Base-by-base conservation (phyloP, 1,140 invertebrate genomes). In the Manduca sexta region DNA sequence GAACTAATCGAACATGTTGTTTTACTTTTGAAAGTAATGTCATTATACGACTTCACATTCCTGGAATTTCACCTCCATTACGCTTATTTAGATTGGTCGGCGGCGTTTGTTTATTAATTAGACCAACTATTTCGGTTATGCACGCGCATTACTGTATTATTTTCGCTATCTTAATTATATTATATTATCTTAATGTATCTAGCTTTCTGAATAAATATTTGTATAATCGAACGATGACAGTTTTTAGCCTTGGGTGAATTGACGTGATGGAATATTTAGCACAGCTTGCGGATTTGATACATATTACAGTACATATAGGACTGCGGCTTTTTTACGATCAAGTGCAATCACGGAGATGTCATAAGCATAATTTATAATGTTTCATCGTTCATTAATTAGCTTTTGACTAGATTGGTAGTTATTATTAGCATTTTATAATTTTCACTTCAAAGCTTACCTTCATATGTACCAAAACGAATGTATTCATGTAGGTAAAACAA, bases 51-150 rank as follows among this genome's bases (percentile, higher is more conserved):
- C 41, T 61, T 58, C 56, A 69, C 67, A 70, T 80, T 67, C 69
- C 60, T 56, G 56, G 60, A 71, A 78, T 75, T 63, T 64, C 61
- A 67, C 68, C 60, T 65, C 64, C 59, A 69, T 74, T 74, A 70
- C 56, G 52, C 48, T 67, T 61, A 66, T 74, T 79, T 69, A 68
- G 67, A 74, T 72, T 69, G 55, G 64, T 70, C 57, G 62, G 37
- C 14, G 45, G 45, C 52, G 56, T 66, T 61, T 64, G 67, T 69
- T 59, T 64, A 64, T 60, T 51, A 70, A 74, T 56, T 60, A 26
- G 21, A 5, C 21, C 21, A 26, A 26, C 21, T 26, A 62, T 61
- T 53, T 50, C 48, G 52, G 49, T 51, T 67, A 66, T 57, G 59
- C 72, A 81, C 77, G 69, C 56, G 48, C 60, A 52, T 74, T 71